Percentiles rank a stretch among this genome's conserved stretches.
Evolutionary conservation across 2,888 invertebrate species (phyloP).

Genomic region (Iselma pallidipennis): DNA sequence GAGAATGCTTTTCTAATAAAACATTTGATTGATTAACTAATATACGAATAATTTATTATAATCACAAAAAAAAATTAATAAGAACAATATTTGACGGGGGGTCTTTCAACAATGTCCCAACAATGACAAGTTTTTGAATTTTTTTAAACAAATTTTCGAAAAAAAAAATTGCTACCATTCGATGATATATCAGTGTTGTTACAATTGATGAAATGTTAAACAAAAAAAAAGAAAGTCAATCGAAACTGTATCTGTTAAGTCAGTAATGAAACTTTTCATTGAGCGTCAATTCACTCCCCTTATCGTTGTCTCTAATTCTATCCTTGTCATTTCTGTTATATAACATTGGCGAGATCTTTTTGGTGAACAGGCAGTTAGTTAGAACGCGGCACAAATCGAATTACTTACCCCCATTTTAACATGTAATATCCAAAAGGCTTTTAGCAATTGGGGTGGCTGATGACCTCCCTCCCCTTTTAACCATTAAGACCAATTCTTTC

Average conservation of each 20-base stretch:
- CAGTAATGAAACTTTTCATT: slow-evolving; percentile 1
- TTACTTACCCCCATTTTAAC: slow-evolving; percentile 59
- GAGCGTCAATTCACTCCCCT: slow-evolving; percentile 1
- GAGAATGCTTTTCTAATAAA: slow-evolving; percentile 4
- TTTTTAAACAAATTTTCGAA: no score
- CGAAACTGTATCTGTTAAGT: slow-evolving; percentile 1
- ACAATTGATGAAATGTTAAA: neutral
- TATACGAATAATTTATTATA: neutral
- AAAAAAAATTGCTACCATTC: neutral
- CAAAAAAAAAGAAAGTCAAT: neutral
- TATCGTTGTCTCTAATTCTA: neutral
- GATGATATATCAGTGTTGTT: neutral
- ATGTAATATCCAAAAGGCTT: slow-evolving; percentile 59
- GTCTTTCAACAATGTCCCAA: no score
- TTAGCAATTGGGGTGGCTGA: slow-evolving; percentile 55
- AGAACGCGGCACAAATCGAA: slow-evolving; percentile 53
- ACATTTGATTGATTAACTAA: neutral
- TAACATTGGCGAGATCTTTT: slow-evolving; percentile 1
- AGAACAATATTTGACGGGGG: no score
- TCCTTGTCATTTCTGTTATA: neutral
- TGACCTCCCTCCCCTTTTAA: slow-evolving; percentile 35
- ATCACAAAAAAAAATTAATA: slow-evolving; percentile 1
- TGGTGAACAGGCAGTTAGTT: slow-evolving; percentile 36
- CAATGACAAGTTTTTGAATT: no score
- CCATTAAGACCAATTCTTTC: slow-evolving; percentile 37